phyloP scores from a whole-genome alignment of 2,797 vertebrate species.

The Austrolebias charrua region DNA sequence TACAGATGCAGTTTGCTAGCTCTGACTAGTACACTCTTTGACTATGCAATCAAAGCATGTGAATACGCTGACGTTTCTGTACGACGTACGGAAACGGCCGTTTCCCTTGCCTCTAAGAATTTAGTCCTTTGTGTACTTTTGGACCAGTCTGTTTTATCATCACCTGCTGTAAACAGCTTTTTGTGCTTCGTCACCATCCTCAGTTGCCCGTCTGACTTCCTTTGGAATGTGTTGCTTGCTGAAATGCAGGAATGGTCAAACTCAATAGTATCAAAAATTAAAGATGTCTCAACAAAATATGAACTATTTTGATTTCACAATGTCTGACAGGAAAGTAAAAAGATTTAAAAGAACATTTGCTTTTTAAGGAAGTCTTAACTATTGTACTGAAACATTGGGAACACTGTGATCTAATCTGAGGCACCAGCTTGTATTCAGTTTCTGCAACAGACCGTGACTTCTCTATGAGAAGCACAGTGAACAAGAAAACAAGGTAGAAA shows the following conservation, averaged over 20 bases:
- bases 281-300: neutral
- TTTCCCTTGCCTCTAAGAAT: too few relatives aligned
- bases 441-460: conserved; percentile 2
- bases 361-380: neutral
- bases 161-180: neutral
- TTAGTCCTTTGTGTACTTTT: too few relatives aligned
- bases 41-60: too few relatives aligned
- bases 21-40: too few relatives aligned
- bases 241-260: neutral
- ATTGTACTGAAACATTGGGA: neutral
- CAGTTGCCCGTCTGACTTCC: neutral
- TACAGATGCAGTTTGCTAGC: too few relatives aligned
- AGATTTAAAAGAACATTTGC: too few relatives aligned
- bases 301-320: neutral
- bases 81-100: too few relatives aligned
- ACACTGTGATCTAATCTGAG: neutral
- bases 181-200: too few relatives aligned
- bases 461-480: conserved; percentile 7
- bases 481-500: neutral
- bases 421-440: neutral
- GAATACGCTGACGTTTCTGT: too few relatives aligned
- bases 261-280: neutral
- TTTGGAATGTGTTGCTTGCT: neutral
- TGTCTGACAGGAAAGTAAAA: neutral
- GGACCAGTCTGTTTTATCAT: too few relatives aligned